Evolutionary conservation across 1,140 invertebrate genomes (phyloP).

Genomic region (Drosophila dunni): DNA sequence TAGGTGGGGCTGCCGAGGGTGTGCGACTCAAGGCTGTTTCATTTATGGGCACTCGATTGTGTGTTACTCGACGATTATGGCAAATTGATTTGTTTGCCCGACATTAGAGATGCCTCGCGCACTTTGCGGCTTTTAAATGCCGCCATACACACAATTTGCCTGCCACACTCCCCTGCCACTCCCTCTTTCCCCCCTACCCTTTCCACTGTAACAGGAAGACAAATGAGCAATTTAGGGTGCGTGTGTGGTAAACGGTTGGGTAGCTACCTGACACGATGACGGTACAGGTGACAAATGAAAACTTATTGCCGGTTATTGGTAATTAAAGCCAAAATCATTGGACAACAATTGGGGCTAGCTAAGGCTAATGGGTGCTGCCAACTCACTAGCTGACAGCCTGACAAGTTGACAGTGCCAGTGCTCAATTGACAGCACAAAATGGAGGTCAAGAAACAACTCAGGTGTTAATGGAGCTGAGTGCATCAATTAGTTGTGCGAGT

Average conservation of each 20-base stretch:
- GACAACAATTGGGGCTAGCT: slow-evolving; percentile 9
- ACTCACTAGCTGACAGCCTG: slow-evolving; percentile 12
- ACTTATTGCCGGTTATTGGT: slow-evolving; percentile 25
- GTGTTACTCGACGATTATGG: slow-evolving; percentile 69
- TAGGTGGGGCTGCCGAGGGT: too few relatives aligned
- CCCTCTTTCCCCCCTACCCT: background rate
- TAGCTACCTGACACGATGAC: background rate
- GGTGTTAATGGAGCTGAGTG: slow-evolving; percentile 21
- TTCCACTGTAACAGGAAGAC: slow-evolving; percentile 47
- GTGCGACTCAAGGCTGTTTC: slow-evolving; percentile 4
- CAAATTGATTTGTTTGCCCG: slow-evolving; percentile 75
- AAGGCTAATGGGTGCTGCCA: background rate
- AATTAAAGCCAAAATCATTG: slow-evolving; percentile 29
- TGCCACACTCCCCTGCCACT: slow-evolving; percentile 13
- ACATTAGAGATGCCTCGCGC: slow-evolving; percentile 50
- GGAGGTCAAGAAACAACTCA: slow-evolving; percentile 27
- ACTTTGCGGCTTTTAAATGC: slow-evolving; percentile 79
- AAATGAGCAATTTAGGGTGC: slow-evolving; percentile 61
- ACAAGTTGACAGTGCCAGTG: background rate
- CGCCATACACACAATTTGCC: slow-evolving; percentile 25
- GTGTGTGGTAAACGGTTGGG: background rate
- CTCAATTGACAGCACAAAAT: slow-evolving; percentile 15
- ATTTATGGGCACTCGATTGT: slow-evolving; percentile 40
- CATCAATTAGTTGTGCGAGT: slow-evolving; percentile 31
- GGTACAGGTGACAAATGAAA: slow-evolving; percentile 21